Conservation (phyloP, 2,113 vertebrate genomes). For the Gopherus flavomarginatus region DNA sequence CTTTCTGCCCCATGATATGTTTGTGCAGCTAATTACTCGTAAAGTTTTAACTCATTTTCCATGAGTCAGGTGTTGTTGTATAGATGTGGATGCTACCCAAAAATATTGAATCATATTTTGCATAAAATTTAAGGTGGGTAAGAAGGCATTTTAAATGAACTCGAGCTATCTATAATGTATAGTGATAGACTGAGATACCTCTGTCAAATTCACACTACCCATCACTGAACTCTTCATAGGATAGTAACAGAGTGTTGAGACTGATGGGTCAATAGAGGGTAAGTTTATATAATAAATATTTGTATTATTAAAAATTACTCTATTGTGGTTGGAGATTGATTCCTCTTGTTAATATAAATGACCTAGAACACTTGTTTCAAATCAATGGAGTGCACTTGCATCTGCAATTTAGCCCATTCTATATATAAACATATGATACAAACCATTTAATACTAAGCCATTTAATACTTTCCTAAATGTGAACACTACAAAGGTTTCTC, state of each 20-base stretch:
- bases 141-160: background rate
- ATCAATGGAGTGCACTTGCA: background rate
- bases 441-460: accelerated
- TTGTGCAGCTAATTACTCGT: background rate
- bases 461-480: background rate
- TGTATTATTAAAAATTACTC: background rate
- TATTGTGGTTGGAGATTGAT: background rate
- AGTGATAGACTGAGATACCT: accelerated
- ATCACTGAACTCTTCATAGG: background rate
- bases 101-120: background rate
- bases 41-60: background rate
- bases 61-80: accelerated
- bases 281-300: background rate
- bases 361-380: background rate
- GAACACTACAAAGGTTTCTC: background rate
- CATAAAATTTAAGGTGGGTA: background rate
- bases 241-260: accelerated
- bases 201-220: background rate
- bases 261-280: background rate
- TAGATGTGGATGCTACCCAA: background rate
- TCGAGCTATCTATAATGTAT: background rate
- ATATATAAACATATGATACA: background rate
- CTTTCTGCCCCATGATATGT: background rate
- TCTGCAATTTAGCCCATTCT: background rate
- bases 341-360: background rate